A percentile compares a stretch with the other conserved stretches of the same genome.
Conservation (phyloP, 2,888 invertebrate species). For the Caenorhabditis sp. region DNA sequence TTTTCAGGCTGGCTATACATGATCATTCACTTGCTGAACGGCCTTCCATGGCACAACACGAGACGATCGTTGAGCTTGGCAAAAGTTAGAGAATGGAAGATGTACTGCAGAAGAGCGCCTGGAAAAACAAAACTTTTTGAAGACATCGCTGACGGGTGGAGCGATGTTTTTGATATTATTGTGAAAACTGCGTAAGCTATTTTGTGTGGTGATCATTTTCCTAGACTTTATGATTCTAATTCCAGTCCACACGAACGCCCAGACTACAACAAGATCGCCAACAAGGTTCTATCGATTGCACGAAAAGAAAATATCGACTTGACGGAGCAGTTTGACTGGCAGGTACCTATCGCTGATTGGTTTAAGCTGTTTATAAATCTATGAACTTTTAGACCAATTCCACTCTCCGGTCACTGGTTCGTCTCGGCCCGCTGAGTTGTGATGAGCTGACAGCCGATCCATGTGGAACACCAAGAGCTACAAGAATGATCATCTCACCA, state of each 20-base stretch:
- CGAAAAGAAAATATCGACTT: slow-evolving; percentile 65
- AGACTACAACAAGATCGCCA: slow-evolving; percentile 67
- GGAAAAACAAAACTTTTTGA: slow-evolving; percentile 65
- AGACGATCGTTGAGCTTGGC: slow-evolving; percentile 31
- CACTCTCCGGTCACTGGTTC: slow-evolving; percentile 51
- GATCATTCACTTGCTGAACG: slow-evolving; percentile 36
- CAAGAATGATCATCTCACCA: slow-evolving; percentile 24
- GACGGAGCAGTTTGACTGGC: slow-evolving; percentile 76
- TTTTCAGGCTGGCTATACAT: slow-evolving; percentile 59
- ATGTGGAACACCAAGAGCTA: slow-evolving; percentile 34
- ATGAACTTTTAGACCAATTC: slow-evolving; percentile 73
- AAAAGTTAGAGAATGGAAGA: slow-evolving; percentile 63
- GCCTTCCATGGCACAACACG: slow-evolving; percentile 63
- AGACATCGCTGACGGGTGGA: slow-evolving; percentile 66
- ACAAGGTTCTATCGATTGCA: slow-evolving; percentile 66
- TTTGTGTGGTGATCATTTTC: not conserved
- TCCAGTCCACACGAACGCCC: slow-evolving; percentile 70
- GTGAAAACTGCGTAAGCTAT: slow-evolving; percentile 62
- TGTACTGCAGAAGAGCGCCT: slow-evolving; percentile 57
- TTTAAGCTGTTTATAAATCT: slow-evolving; percentile 36
- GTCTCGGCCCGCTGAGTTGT: slow-evolving; percentile 54
- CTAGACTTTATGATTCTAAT: not conserved
- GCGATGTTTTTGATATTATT: slow-evolving; percentile 72
- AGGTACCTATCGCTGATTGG: slow-evolving; percentile 29
- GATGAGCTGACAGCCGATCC: slow-evolving; percentile 21